These are phyloP conservation scores for Hirtodrosophila histrioides DNA, from an alignment of 2,888 invertebrate genomes.

Conservation along the genomic window DNA sequence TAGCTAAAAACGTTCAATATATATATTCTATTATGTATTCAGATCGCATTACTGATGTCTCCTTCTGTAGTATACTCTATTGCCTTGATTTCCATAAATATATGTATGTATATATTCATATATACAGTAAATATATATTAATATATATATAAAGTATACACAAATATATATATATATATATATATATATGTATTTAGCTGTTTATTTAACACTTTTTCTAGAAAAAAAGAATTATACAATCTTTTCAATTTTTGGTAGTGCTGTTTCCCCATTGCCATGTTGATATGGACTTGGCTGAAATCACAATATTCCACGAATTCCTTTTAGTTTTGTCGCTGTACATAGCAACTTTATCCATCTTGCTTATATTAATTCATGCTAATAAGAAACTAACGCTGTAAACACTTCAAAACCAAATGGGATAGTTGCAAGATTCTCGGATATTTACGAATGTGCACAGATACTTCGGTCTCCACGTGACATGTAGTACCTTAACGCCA, in stretches of 20 bases:
- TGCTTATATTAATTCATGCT: conserved; percentile 31
- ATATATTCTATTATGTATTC: conserved; percentile 41
- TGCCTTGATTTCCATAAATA: conserved; percentile 32
- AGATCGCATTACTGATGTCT: conserved; percentile 56
- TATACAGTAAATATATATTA: not conserved
- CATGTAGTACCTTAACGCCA: conserved; percentile 4
- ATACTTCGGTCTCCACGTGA: conserved; percentile 5
- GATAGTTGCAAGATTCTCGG: conserved; percentile 10
- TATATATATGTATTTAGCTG: conserved; percentile 42
- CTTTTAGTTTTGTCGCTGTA: conserved; percentile 29
- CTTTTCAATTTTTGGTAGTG: conserved; percentile 32
- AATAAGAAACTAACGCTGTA: conserved; percentile 14
- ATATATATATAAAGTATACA: too few species aligned
- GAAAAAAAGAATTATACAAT: conserved; percentile 12
- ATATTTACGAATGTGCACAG: conserved; percentile 1
- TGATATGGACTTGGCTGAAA: conserved; percentile 21
- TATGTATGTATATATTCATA: conserved; percentile 31
- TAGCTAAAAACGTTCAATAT: conserved; percentile 51
- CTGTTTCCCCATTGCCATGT: conserved; percentile 28
- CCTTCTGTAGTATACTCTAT: conserved; percentile 49
- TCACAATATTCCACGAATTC: conserved; percentile 18
- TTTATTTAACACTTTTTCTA: conserved; percentile 35
- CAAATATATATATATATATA: not conserved
- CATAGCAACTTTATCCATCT: conserved; percentile 18
- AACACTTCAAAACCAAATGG: conserved; percentile 1